Evolutionary conservation across 2,888 invertebrate genomes (phyloP).

Genomic region (Drosophila lutescens): DNA sequence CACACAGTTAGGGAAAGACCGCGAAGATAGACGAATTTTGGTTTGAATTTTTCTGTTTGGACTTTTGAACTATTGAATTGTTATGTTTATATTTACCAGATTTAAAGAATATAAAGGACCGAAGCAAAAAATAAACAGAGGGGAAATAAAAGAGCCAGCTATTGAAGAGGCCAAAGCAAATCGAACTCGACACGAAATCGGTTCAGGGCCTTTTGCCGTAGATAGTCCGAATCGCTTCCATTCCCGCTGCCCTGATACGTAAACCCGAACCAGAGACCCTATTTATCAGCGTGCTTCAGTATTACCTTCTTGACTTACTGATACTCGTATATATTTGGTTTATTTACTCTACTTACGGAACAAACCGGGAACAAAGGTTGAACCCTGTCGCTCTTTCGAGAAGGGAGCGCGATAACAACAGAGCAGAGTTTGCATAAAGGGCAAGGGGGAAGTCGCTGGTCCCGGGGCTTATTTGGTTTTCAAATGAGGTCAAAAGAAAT

Average conservation of each 20-base stretch:
- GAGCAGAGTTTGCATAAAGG: conserved; percentile 60
- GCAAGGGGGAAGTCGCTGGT: conserved; percentile 35
- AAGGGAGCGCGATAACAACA: conserved; percentile 40
- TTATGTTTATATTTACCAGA: not conserved
- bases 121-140: not conserved
- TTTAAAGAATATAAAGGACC: not conserved
- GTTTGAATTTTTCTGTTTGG: not conserved
- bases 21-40: not conserved
- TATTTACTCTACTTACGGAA: conserved; percentile 31
- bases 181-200: conserved; percentile 39
- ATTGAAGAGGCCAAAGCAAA: conserved; percentile 21
- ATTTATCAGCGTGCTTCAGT: conserved; percentile 38
- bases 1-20: not conserved
- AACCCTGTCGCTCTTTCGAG: conserved; percentile 39
- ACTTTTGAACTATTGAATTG: not conserved
- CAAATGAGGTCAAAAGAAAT: conserved; percentile 79
- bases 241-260: conserved; percentile 28
- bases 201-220: conserved; percentile 48
- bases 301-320: conserved; percentile 42
- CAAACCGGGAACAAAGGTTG: conserved; percentile 45
- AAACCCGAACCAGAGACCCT: conserved; percentile 17
- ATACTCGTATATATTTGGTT: conserved; percentile 20
- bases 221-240: conserved; percentile 33
- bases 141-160: not conserved
- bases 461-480: conserved; percentile 72